phyloP scores from a whole-genome alignment of 2,113 vertebrate genomes.

The Hippopotamus amphibius region DNA sequence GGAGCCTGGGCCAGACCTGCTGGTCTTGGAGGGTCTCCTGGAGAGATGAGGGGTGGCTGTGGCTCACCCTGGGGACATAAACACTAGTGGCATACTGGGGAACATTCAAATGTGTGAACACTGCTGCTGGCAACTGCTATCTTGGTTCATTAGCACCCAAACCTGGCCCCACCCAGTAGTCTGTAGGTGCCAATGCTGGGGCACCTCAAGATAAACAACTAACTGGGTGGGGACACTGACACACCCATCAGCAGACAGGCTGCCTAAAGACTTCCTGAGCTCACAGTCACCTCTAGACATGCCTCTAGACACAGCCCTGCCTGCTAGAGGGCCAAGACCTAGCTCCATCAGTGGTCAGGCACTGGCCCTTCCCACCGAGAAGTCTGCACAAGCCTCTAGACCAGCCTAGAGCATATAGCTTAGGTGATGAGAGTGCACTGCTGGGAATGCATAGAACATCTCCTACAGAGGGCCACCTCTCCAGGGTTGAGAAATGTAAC shows the following conservation, averaged over 20 bases:
- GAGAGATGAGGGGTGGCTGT: no score
- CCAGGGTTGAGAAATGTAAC: neutral
- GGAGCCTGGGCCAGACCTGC: neutral
- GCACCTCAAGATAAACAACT: neutral
- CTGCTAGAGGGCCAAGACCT: neutral
- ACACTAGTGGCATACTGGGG: no score
- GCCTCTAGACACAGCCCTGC: no score
- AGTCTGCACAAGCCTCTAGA: neutral
- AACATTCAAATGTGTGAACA: no score
- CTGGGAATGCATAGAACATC: fast-evolving
- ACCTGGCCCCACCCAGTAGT: neutral
- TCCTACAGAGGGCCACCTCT: neutral
- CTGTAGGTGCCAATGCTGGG: neutral
- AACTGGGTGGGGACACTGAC: neutral
- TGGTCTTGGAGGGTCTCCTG: neutral
- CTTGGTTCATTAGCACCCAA: no score
- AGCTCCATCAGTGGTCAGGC: neutral
- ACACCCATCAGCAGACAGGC: neutral
- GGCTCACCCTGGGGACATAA: no score
- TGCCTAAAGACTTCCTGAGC: neutral
- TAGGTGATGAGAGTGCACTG: neutral
- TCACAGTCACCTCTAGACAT: neutral
- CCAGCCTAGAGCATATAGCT: neutral
- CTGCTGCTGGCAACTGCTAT: no score
- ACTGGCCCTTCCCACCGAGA: neutral